phyloP scores from a whole-genome alignment of 2,113 vertebrate species.

The Malurus elegans region DNA sequence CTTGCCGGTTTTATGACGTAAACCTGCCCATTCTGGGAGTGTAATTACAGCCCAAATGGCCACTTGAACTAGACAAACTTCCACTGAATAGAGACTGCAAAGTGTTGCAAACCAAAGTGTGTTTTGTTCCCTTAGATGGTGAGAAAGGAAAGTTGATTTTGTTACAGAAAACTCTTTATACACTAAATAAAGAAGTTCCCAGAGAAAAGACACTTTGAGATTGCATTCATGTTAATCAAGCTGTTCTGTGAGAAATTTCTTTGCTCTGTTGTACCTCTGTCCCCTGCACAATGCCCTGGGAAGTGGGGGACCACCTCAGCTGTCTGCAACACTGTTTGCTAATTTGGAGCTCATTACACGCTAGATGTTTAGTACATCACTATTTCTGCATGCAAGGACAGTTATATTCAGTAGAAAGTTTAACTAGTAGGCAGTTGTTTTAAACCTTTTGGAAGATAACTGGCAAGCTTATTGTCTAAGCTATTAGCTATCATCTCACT shows the following conservation, averaged over 20 bases:
- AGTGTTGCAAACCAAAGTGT: not conserved
- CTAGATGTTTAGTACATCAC: not conserved
- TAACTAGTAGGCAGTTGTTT: not conserved
- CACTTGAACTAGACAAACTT: slow-evolving; percentile 4
- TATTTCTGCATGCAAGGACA: slow-evolving; percentile 49
- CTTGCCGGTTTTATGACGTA: not conserved
- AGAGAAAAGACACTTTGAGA: not conserved
- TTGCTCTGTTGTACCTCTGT: not conserved
- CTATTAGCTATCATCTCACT: not conserved
- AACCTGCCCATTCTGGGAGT: not conserved
- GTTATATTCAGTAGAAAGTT: slow-evolving; percentile 49
- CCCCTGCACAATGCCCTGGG: not conserved
- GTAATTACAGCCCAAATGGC: not conserved
- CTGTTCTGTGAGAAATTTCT: not conserved
- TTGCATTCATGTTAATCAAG: not conserved
- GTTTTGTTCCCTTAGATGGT: not conserved
- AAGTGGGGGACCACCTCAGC: not conserved
- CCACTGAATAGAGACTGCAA: slow-evolving; percentile 20
- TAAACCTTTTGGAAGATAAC: not conserved
- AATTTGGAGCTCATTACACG: not conserved
- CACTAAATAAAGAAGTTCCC: not conserved
- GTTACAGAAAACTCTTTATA: not conserved
- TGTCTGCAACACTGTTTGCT: not conserved
- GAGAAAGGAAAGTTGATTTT: not conserved
- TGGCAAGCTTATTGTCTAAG: slow-evolving; percentile 1